Evolutionary conservation across 2,888 invertebrate species (phyloP), one percentile per base, ranked within the genome.

Genomic region (Brachypalpus laphriformis): DNA sequence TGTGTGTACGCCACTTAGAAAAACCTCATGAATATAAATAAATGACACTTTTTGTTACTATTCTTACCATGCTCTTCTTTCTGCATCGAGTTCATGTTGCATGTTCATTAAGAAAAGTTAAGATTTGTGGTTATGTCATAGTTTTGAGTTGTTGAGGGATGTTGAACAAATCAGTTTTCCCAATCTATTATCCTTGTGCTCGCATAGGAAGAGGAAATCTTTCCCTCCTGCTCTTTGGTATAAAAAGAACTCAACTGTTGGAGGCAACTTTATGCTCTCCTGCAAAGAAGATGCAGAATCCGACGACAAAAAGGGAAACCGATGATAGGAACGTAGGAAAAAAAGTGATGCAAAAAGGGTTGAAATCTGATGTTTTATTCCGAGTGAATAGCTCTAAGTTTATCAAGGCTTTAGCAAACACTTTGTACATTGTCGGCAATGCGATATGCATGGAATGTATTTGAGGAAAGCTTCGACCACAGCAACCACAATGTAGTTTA

Each of bases 81-180:
- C 7, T 28, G 51, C 11, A 40, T 51, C 57, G 40, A 65, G 49
- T 49, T 72, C 37, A 40, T 72, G 66, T 61, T 61, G 54, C 45
- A 68, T 45, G 47, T 74, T 81, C 68, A 81, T 74, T 81, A 68
- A 54, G 74, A 81, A 81, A 81, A 81, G 74, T 81, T 81, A 68
- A 74, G 74, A 81, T 81, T 74, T 81, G 80, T 80, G 80, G 80
- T 42, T 59, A 25, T 72, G 68, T 68, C 54, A 42, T 81, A 74
- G 59, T 81, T 59, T 66, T 61, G 37, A 81, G 74, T 61, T 80
- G 40, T 25, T 78, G 71, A 78, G 57, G 72, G 49, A 78, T 78
- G 78, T 34, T 42, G 37, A 37, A 59, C 56, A 71, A 78, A 78
- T 78, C 78, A 65, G 65, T 78, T 71, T 57, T 40, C 25, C 25